Conservation (phyloP, 2,888 invertebrate genomes). For the Pheosia tremula region DNA sequence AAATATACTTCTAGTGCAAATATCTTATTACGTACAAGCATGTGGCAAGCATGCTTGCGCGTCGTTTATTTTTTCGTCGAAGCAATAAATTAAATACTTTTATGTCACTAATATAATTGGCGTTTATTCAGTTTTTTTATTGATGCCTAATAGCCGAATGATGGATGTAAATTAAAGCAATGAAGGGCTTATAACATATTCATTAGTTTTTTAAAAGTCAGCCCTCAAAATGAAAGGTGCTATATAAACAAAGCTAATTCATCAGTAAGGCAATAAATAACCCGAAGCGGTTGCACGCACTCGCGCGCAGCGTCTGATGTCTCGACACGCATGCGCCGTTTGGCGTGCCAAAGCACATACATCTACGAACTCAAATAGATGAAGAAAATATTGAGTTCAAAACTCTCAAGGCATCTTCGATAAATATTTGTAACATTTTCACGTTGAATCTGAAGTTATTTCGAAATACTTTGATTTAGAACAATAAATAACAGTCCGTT, state of each 20-base stretch:
- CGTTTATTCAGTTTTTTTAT: conserved; percentile 32
- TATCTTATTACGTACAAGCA: background rate
- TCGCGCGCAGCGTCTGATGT: conserved; percentile 73
- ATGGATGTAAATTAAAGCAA: conserved; percentile 54
- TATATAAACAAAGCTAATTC: conserved; percentile 68
- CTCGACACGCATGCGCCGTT: conserved; percentile 71
- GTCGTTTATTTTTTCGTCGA: background rate
- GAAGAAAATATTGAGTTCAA: conserved; percentile 37
- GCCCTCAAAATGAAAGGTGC: conserved; percentile 67
- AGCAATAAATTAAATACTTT: conserved; percentile 14
- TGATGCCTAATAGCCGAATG: conserved; percentile 35
- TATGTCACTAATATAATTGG: conserved; percentile 28
- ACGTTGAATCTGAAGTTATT: background rate
- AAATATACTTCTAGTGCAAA: background rate
- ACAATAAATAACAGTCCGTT: no score
- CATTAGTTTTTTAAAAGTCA: conserved; percentile 65
- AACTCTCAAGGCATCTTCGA: conserved; percentile 9
- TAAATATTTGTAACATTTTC: conserved; percentile 9
- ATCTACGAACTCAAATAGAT: conserved; percentile 50
- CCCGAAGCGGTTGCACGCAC: conserved; percentile 70
- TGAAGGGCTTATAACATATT: conserved; percentile 64
- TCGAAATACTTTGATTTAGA: background rate
- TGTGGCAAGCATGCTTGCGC: background rate
- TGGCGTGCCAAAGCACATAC: conserved; percentile 73
- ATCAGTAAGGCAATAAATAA: conserved; percentile 75